Conservation (phyloP, 2,888 invertebrate genomes). For the Apoderus coryli region DNA sequence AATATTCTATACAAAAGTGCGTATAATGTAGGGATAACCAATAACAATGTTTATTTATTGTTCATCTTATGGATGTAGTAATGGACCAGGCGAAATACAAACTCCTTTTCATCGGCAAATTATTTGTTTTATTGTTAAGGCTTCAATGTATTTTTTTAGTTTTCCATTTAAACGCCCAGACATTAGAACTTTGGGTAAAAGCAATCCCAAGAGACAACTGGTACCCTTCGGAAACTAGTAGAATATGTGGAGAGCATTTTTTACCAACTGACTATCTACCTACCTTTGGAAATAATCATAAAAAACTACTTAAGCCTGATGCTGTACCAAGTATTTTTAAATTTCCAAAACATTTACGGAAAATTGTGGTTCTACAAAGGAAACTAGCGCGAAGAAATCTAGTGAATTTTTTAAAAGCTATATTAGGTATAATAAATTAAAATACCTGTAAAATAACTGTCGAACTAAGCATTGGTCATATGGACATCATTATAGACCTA, state of each 20-base stretch:
- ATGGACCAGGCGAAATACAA: no score
- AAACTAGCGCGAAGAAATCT: neutral
- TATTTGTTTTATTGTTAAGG: no score
- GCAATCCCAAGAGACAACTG: slow-evolving; percentile 1
- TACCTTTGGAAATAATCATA: neutral
- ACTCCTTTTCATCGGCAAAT: no score
- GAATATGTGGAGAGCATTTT: slow-evolving; percentile 2
- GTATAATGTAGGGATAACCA: no score
- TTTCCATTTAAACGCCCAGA: slow-evolving; percentile 1
- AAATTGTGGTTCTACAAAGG: neutral
- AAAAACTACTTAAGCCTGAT: slow-evolving; percentile 1
- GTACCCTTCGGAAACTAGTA: slow-evolving; percentile 1
- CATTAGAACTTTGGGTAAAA: slow-evolving; percentile 1
- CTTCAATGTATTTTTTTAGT: no score
- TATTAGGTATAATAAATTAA: no score
- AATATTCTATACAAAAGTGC: no score
- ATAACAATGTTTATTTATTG: no score
- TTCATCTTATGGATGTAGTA: no score
- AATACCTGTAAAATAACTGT: neutral
- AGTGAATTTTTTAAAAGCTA: no score
- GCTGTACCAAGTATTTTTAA: neutral
- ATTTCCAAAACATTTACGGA: slow-evolving; percentile 1
- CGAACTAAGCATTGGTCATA: no score
- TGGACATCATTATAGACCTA: no score
- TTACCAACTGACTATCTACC: neutral